Evolutionary conservation across 2,113 vertebrate species (phyloP), one percentile per base, ranked within the genome.

Genomic region (Meriones unguiculatus): DNA sequence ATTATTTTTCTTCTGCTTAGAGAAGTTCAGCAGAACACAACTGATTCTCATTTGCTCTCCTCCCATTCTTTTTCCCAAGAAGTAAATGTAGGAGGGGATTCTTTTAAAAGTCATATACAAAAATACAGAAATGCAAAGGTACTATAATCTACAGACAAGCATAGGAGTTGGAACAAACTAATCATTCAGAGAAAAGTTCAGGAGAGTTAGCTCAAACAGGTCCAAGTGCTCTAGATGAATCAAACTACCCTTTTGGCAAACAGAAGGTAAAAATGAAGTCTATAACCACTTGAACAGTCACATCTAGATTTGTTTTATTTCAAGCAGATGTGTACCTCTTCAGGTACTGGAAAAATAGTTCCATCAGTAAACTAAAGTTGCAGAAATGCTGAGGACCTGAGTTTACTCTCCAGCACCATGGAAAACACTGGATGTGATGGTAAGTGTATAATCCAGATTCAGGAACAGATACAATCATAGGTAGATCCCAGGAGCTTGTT

Each of bases 41-140:
- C 72, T 80, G 13, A 94, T 77, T 85, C 67, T 88, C 67, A 69
- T 84, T 97, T 93, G 88, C 30, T 94, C 89, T 72, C 38, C 85
- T 77, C 28, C 46, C 86, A 94, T 89, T 77, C 87, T 89, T 84
- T 67, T 35, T 78, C 72, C 90, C 54, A 96, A 89, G 15, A 32
- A 94, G 4, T 76, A 91, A 94, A 32, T 93, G 32, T 14, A 82
- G 18, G 14, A 86, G 22, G 22, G 17, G 69, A 82, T 54, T 94
- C 38, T 62, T 91, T 69, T 35, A 93, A 91, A 80, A 76, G 25
- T 67, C 52, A 90, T 18, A 69, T 41, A 75, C 30, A 46, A 77
- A 76, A 65, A 73, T 28, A 84, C 52, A 87, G 2, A 78, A 75
- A 70, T 18, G 81, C 13, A 85, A 80, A 91, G 20, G 2, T 5